Percentiles rank a stretch among this genome's conserved stretches.
These are phyloP conservation scores for Mesorhabditis belari DNA, from an alignment of 2,888 invertebrate genomes.

Conservation along the genomic window DNA sequence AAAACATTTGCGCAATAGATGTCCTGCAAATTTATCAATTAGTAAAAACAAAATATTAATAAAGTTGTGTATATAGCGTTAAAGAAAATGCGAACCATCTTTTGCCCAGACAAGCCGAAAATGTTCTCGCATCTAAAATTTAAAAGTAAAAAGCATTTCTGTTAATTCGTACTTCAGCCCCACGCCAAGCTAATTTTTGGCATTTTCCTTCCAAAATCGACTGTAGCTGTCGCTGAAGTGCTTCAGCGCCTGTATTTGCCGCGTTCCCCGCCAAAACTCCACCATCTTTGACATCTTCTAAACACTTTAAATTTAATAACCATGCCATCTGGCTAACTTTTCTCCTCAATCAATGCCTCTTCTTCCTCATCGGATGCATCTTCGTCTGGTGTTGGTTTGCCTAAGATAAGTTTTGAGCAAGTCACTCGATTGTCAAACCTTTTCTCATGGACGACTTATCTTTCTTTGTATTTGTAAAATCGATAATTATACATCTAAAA, in stretches of 20 bases:
- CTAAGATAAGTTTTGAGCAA: no score
- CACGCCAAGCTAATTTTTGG: constrained; percentile 38
- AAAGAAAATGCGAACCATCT: constrained; percentile 64
- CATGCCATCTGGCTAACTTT: background rate
- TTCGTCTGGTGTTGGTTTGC: no score
- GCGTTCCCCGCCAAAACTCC: background rate
- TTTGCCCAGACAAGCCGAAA: constrained; percentile 69
- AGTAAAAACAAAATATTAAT: no score
- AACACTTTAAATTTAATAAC: no score
- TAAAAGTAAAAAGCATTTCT: constrained; percentile 4
- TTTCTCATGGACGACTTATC: no score
- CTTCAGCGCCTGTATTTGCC: background rate
- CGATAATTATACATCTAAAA: no score
- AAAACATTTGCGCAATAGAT: constrained; percentile 39
- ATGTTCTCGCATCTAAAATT: constrained; percentile 58
- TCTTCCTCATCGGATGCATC: constrained; percentile 15
- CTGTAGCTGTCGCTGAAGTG: constrained; percentile 37
- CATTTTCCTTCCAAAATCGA: constrained; percentile 38
- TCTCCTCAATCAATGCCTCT: constrained; percentile 11
- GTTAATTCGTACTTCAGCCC: constrained; percentile 23
- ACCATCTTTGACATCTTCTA: background rate
- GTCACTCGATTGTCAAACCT: no score
- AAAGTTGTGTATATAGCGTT: no score
- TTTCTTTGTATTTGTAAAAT: no score
- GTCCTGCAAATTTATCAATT: no score